Evolutionary conservation across 2,113 vertebrate genomes (phyloP), one percentile per base, ranked within the genome.

Genomic region (Prionailurus viverrinus): DNA sequence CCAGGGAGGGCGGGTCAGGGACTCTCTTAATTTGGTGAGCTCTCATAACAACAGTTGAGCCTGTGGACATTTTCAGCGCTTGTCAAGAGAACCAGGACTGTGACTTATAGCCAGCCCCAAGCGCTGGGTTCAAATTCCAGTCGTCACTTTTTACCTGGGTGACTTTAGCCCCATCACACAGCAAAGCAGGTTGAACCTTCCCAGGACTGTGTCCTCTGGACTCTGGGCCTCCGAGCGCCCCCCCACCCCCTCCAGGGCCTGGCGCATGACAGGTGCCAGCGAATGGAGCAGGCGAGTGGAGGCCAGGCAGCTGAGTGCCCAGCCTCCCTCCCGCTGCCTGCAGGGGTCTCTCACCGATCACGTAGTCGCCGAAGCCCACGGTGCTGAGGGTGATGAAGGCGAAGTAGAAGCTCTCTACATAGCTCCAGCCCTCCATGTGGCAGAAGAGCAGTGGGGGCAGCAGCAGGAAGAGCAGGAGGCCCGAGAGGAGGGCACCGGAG

Each of bases 301-400:
- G 18, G 15, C 5, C 2, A 23, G 31, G 41, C 63, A 8, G 23
- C 7, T 1, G 84, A 33, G 12, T 4, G 76, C 33, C 31, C 6
- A 14, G 21, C 36, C 18, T 0, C 41, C n/a, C 18, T 41, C 21
- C 79, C 1, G 1, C 51, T 0, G 2, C 33, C 31, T 3, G 1
- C 85, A 0, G 0, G 10, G 48, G 81, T 27, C 53, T 48, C 98
- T 98, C 98, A 99, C 99, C 99, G 88, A 99, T 99, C 2, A 99
- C 99, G 55, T 99, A 99, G 97, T 99, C 99, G 79, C 99, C 99
- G 86, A 99, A 99, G 51, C 99, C 99, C 66, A 99, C 99, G 61
- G 99, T 99, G 98, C 99, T 99, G 97, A 99, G 99, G 23, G 99
- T 99, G 98, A 99, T 98, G 97, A 99, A 99, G 97, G 99, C 99